phyloP scores from a whole-genome alignment of 2,113 vertebrate species.

The Dicaeum eximium region DNA sequence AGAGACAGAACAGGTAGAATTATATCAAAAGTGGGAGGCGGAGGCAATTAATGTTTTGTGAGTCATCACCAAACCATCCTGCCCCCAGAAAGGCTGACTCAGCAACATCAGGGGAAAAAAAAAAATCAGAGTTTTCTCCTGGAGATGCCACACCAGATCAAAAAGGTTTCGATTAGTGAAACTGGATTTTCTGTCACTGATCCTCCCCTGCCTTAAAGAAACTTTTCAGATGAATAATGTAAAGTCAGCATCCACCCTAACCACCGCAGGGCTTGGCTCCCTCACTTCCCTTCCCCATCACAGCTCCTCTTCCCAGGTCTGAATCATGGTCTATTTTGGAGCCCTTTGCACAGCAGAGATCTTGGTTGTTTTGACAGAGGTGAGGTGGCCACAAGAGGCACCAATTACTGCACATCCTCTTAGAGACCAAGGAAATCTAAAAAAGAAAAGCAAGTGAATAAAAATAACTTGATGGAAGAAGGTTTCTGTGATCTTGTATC shows the following conservation, averaged over 20 bases:
- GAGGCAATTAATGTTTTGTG: neutral
- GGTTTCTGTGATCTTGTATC: neutral
- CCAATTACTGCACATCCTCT: neutral
- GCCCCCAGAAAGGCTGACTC: constrained; percentile 22
- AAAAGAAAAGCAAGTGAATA: neutral
- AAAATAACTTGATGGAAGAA: constrained; percentile 34
- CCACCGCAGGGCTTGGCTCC: neutral
- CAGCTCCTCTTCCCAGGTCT: neutral
- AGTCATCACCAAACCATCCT: neutral
- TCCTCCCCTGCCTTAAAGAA: neutral
- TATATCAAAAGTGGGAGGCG: neutral
- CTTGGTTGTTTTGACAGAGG: neutral
- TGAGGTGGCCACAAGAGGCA: neutral
- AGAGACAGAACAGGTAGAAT: neutral
- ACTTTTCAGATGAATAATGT: neutral
- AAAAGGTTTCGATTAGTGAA: neutral
- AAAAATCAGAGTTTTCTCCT: neutral
- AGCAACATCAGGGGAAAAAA: neutral
- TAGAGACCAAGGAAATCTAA: neutral
- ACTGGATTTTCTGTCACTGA: neutral
- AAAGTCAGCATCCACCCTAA: neutral
- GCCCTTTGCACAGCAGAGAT: neutral
- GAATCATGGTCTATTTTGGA: constrained; percentile 24
- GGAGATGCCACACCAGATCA: neutral
- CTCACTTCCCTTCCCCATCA: neutral